A percentile compares a stretch with the other conserved stretches of the same genome.
Evolutionary conservation across 2,888 invertebrate species (phyloP).

Genomic region (Polymixis flavicincta): DNA sequence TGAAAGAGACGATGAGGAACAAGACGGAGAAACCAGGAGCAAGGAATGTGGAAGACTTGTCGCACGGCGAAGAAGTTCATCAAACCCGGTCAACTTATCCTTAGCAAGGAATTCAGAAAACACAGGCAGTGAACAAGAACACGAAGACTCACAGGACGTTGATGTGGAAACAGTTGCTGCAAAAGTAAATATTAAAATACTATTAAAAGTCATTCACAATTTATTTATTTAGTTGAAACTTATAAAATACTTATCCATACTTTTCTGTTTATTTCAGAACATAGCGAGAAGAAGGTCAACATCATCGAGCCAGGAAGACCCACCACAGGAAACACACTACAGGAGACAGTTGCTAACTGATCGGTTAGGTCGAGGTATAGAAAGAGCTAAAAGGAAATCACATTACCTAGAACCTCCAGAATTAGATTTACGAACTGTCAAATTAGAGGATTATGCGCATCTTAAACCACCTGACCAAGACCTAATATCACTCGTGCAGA

Average conservation of each 20-base stretch:
- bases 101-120: constrained; percentile 90
- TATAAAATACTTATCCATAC: constrained; percentile 7
- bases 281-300: constrained; percentile 87
- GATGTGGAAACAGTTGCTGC: constrained; percentile 90
- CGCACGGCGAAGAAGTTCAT: constrained; percentile 93
- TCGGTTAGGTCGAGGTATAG: constrained; percentile 91
- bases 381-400: constrained; percentile 92
- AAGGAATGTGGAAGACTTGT: constrained; percentile 88
- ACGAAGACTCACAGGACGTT: constrained; percentile 89
- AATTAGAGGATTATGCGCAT: constrained; percentile 92
- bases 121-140: constrained; percentile 91
- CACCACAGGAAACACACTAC: constrained; percentile 89
- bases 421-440: constrained; percentile 91
- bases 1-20: constrained; percentile 89
- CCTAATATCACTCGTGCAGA: constrained; percentile 92
- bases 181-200: constrained; percentile 78
- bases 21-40: constrained; percentile 90
- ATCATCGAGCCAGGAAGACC: constrained; percentile 89
- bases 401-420: constrained; percentile 93
- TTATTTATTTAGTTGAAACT: not conserved
- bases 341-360: constrained; percentile 91
- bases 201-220: not conserved
- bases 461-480: constrained; percentile 93
- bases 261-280: constrained; percentile 77
- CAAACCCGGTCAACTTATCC: constrained; percentile 96